Base-by-base conservation (phyloP, 1,140 invertebrate species). In the Eriosoma lanigerum region DNA sequence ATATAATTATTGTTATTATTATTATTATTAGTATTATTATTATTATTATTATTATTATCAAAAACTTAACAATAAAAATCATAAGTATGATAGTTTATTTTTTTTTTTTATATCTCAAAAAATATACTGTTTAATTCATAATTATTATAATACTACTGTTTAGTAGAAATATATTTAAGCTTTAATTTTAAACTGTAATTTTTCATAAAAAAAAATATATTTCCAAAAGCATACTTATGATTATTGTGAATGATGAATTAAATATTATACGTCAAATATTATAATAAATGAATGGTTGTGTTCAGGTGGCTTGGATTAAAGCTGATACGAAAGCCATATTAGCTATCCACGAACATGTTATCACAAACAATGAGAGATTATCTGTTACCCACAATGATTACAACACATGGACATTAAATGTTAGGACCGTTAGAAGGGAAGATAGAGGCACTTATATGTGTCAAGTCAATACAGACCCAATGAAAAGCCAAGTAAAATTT, bases 381-480 rank as follows among this genome's bases (percentile, higher is more conserved):
- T 91, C 91, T 81, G 93, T 95, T 72, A 92, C 92, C n/a, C 93
- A 95, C 88, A 93, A 91, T 85, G 93, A 94, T 87, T 91, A 89
- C 88, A 92, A 93, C 84, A 94, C 93, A 82, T 96, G 94, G 94
- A 94, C 93, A 58, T 88, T 96, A 73, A 92, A 92, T 85, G 94
- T 96, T 83, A 89, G 91, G 82, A 89, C 90, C 82, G 93, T 95
- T 56, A 91, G 92, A 84, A 88, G 93, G 83, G 92, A 93, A 84
- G 95, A 97, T 87, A 87, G 93, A 58, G 95, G 95, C 82, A 90
- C 92, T 84, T 94, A 94, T 85, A 96, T 96, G 93, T 96, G 95
- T 87, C 95, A 97, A 89, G 92, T 96, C 84, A 96, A 96, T 86
- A 95, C 95, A 81, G 92, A 96, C 86, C 94, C 95, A 19, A 96